Evolutionary conservation across 2,797 vertebrate genomes (phyloP).

Genomic region (Neoniphon sammara): DNA sequence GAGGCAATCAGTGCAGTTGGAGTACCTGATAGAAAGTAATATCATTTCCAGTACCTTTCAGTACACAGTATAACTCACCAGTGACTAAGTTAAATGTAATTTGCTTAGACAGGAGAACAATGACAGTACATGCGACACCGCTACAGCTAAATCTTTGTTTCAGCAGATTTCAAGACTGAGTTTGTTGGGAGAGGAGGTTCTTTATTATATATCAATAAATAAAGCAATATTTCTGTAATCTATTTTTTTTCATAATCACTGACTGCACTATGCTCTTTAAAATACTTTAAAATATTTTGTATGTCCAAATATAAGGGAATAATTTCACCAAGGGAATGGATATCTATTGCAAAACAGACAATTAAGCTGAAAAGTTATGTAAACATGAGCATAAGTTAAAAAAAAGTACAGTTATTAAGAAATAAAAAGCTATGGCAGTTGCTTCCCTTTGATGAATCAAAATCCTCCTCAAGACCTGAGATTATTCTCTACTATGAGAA

Average conservation of each 20-base stretch:
- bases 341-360: conserved; percentile 31
- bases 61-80: conserved; percentile 14
- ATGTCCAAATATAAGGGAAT: conserved; percentile 38
- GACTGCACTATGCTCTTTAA: conserved; percentile 36
- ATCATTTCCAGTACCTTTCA: conserved; percentile 35
- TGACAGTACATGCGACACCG: conserved; percentile 26
- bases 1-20: conserved; percentile 76
- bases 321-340: conserved; percentile 15
- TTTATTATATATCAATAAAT: conserved; percentile 16
- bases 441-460: conserved; percentile 58
- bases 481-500: conserved; percentile 68
- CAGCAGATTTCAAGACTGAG: conserved; percentile 20
- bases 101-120: not conserved
- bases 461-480: conserved; percentile 78
- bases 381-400: conserved; percentile 39
- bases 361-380: conserved; percentile 44
- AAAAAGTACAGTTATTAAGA: conserved; percentile 30
- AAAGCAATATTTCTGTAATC: conserved; percentile 29
- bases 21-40: conserved; percentile 80
- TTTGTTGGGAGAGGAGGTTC: conserved; percentile 7
- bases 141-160: conserved; percentile 23
- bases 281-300: conserved; percentile 42
- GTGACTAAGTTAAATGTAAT: conserved; percentile 10
- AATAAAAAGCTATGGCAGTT: conserved; percentile 56
- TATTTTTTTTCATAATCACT: conserved; percentile 26